Conservation (phyloP, 2,888 invertebrate species). For the Drosophila paramelanica region DNA sequence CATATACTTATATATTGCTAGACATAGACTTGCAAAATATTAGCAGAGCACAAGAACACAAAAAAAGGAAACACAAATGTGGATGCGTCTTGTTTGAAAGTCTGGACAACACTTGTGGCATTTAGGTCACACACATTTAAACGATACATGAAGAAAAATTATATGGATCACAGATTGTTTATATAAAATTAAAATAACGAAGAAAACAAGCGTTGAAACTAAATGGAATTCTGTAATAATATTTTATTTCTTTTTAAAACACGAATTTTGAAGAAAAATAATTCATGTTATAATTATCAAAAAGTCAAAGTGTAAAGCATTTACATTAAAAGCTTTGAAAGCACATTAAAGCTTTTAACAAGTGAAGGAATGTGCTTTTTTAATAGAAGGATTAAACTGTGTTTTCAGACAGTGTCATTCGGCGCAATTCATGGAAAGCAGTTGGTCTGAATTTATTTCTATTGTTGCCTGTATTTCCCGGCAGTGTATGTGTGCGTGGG, state of each 20-base stretch:
- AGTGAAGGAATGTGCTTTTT: neutral
- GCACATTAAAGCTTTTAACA: neutral
- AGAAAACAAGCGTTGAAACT: too few relatives aligned
- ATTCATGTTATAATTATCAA: too few relatives aligned
- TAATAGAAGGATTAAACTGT: neutral
- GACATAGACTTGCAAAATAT: slow-evolving; percentile 49
- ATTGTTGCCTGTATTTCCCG: slow-evolving; percentile 18
- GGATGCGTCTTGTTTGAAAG: slow-evolving; percentile 13
- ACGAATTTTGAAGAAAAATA: too few relatives aligned
- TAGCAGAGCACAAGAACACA: slow-evolving; percentile 17
- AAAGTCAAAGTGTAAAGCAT: too few relatives aligned
- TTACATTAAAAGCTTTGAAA: too few relatives aligned
- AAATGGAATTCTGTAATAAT: too few relatives aligned
- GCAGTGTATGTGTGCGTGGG: slow-evolving; percentile 29
- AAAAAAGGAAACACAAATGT: slow-evolving; percentile 2
- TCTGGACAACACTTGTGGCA: slow-evolving; percentile 66
- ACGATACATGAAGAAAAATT: slow-evolving; percentile 1
- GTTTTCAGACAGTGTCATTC: neutral
- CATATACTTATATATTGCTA: slow-evolving; percentile 23
- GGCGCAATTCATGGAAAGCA: slow-evolving; percentile 5
- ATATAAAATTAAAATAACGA: too few relatives aligned
- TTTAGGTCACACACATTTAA: slow-evolving; percentile 20
- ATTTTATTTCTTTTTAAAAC: too few relatives aligned
- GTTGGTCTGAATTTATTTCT: slow-evolving; percentile 20
- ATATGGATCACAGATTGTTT: too few relatives aligned